Conservation (phyloP, 2,888 invertebrate genomes). For the Apotomis turbidana region DNA sequence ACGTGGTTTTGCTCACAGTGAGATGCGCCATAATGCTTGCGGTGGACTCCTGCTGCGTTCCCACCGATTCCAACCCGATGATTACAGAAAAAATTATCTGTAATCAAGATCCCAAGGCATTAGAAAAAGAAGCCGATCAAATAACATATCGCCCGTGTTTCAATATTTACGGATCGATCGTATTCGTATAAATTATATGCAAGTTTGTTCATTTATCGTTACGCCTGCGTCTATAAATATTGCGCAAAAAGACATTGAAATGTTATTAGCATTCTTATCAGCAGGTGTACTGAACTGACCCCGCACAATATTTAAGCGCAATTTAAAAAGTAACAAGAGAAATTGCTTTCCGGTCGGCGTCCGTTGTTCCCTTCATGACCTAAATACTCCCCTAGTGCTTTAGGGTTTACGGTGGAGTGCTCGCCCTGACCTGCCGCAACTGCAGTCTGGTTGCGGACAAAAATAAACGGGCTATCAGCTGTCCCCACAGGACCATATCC, state of each 20-base stretch:
- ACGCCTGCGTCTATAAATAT: constrained; percentile 15
- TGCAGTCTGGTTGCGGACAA: constrained; percentile 66
- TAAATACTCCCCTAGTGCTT: constrained; percentile 77
- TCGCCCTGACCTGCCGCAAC: constrained; percentile 78
- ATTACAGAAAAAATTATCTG: constrained; percentile 59
- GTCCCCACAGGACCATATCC: constrained; percentile 61
- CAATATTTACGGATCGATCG: constrained; percentile 31
- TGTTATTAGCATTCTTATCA: constrained; percentile 45
- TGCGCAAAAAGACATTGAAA: constrained; percentile 21
- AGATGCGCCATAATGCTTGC: constrained; percentile 64
- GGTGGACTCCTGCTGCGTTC: constrained; percentile 75
- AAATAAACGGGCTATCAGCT: constrained; percentile 72
- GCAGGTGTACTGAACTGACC: constrained; percentile 69
- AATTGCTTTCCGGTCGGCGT: constrained; percentile 61
- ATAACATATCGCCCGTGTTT: constrained; percentile 33
- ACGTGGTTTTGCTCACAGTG: constrained; percentile 74
- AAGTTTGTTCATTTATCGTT: constrained; percentile 27
- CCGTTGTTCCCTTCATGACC: constrained; percentile 70
- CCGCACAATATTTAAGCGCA: constrained; percentile 66
- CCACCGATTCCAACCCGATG: constrained; percentile 67
- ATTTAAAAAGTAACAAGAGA: constrained; percentile 51
- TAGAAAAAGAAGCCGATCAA: constrained; percentile 50
- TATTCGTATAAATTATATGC: constrained; percentile 22
- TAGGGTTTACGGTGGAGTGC: constrained; percentile 75
- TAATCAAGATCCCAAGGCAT: constrained; percentile 57